phyloP scores from a whole-genome alignment of 2,113 vertebrate genomes.

The Prietella phreatophila region DNA sequence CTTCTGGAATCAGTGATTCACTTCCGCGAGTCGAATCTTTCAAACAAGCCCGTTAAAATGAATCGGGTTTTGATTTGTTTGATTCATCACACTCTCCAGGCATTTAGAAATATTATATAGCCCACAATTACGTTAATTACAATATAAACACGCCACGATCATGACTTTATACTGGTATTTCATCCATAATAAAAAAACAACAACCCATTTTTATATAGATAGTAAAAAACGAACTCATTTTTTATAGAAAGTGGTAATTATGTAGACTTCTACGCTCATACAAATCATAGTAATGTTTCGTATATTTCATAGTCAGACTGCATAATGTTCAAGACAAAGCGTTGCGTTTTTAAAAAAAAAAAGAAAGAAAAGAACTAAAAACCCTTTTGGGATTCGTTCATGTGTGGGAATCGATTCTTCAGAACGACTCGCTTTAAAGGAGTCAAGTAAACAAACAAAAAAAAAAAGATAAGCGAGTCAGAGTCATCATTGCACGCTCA shows the following conservation, averaged over 20 bases:
- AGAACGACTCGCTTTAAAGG: conserved; percentile 2
- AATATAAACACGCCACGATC: neutral
- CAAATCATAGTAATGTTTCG: neutral
- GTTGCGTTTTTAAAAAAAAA: no score
- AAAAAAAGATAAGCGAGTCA: conserved; percentile 33
- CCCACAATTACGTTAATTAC: neutral
- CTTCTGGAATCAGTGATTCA: conserved; percentile 35
- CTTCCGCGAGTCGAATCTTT: conserved; percentile 37
- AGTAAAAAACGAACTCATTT: neutral
- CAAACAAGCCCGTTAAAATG: neutral
- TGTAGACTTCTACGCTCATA: neutral
- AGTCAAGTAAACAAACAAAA: conserved; percentile 8
- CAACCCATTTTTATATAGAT: neutral
- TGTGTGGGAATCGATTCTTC: neutral
- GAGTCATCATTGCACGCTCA: neutral
- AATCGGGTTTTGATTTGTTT: neutral
- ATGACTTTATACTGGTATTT: neutral
- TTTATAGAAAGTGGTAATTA: neutral
- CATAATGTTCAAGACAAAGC: no score
- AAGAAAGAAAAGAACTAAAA: no score
- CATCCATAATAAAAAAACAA: neutral
- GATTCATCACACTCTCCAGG: neutral
- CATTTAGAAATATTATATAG: neutral
- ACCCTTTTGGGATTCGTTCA: neutral
- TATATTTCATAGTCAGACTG: neutral